Percentiles rank a stretch among this genome's conserved stretches.
Conservation (phyloP, 2,888 invertebrate genomes). For the Nezara viridula region DNA sequence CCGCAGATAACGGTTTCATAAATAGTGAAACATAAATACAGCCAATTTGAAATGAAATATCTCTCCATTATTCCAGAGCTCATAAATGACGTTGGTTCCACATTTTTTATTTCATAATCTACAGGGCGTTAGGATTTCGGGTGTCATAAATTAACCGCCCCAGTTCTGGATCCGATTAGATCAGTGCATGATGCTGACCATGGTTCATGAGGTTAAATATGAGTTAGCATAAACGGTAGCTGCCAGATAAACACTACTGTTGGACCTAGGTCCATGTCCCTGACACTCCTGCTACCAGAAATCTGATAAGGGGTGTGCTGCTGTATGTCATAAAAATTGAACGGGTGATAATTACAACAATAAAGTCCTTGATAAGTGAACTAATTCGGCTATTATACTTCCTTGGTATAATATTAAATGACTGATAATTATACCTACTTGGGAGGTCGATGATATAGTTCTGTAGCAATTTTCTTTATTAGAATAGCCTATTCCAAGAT, state of each 20-base stretch:
- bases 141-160: not conserved
- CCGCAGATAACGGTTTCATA: not conserved
- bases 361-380: not conserved
- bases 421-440: not conserved
- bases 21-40: not conserved
- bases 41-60: slow-evolving; percentile 12
- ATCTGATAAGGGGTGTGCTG: not conserved
- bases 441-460: not conserved
- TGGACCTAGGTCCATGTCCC: not conserved
- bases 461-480: not conserved
- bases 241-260: not conserved
- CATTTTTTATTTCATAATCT: not conserved
- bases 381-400: not conserved
- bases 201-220: not conserved
- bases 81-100: not conserved
- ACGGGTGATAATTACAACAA: not conserved
- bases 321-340: not conserved
- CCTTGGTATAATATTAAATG: not conserved
- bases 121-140: not conserved
- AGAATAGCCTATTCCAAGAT: not conserved
- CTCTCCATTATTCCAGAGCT: not conserved
- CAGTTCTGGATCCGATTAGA: not conserved
- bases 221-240: not conserved
- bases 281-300: not conserved
- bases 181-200: not conserved